A percentile compares a stretch with the other conserved stretches of the same genome.
phyloP scores from a whole-genome alignment of 2,888 invertebrate genomes.

The Dynastes hyllus region DNA sequence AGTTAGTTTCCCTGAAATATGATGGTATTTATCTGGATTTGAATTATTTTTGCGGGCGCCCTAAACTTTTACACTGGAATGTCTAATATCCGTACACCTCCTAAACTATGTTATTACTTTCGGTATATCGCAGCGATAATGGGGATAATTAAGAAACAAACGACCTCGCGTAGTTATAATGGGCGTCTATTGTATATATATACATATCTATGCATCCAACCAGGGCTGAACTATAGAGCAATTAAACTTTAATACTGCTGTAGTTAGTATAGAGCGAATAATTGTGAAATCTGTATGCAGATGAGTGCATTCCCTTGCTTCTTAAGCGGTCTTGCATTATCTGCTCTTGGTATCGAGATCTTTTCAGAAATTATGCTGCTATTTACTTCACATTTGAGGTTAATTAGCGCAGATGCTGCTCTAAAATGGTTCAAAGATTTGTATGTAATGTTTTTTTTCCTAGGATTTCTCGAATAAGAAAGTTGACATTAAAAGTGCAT shows the following conservation, averaged over 20 bases:
- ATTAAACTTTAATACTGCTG: conserved; percentile 33
- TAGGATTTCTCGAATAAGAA: too few species aligned
- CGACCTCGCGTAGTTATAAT: conserved; percentile 10
- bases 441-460: too few species aligned
- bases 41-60: too few species aligned
- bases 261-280: conserved; percentile 31
- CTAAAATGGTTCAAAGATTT: too few species aligned
- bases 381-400: background rate
- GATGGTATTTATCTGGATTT: too few species aligned
- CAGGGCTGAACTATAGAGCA: conserved; percentile 21
- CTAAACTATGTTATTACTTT: too few species aligned
- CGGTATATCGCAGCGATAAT: background rate
- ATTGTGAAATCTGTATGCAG: conserved; percentile 24
- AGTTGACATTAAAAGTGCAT: too few species aligned
- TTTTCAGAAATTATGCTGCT: background rate
- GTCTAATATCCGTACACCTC: too few species aligned
- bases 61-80: too few species aligned
- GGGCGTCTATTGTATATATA: conserved; percentile 11
- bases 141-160: background rate
- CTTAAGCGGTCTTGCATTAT: conserved; percentile 10
- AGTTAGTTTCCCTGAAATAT: too few species aligned
- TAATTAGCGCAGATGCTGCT: background rate
- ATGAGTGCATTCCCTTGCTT: conserved; percentile 13
- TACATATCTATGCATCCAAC: background rate
- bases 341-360: background rate